Base-by-base conservation (phyloP, 2,888 invertebrate genomes). In the Drosophila picticornis region DNA sequence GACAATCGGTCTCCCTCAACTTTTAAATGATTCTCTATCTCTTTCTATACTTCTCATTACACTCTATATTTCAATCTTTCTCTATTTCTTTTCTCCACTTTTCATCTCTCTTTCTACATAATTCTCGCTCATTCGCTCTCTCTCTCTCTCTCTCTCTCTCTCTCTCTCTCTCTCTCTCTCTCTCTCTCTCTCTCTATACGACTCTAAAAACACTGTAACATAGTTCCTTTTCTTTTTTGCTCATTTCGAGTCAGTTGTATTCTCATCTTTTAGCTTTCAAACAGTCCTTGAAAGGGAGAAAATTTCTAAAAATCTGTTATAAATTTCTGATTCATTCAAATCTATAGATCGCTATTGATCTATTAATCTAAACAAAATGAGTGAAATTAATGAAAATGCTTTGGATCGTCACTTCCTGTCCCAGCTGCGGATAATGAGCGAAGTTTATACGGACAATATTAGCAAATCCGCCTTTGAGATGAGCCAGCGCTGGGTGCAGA, bases 331-430 rank as follows among this genome's bases (percentile, higher is more conserved):
- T 25, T 46, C 27, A 34, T 43, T 43, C 19, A 13, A 19, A 19
- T 29, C 29, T 7, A 16, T 40, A 51, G 38, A 50, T 61, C 25
- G 13, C 31, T 16, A 10, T 22, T 4, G 40, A 65, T 65, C 29
- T 29, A 31, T 31, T 40, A 48, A 31, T 31, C 3, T 13, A 16
- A 9, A 16, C 2, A 32, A 43, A 51, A 82, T 84, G 88, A 34
- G 19, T 52, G 63, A 73, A 7, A n/a, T 75, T 0, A 71, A 48
- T 11, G 88, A 84, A 25, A 32, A 16, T 19, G 38, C 63, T 0
- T 59, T 90, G 50, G 85, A 86, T 70, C 58, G 64, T 0, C 90
- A 90, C 57, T 86, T 81, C n/a, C 32, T 34, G 7, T 7, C 46
- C 27, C 88, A 90, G 66, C 6, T 81, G 27, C 63, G 57, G 1